These are phyloP conservation scores for Athalia rosae DNA, from an alignment of 2,888 invertebrate species.

Conservation along the genomic window DNA sequence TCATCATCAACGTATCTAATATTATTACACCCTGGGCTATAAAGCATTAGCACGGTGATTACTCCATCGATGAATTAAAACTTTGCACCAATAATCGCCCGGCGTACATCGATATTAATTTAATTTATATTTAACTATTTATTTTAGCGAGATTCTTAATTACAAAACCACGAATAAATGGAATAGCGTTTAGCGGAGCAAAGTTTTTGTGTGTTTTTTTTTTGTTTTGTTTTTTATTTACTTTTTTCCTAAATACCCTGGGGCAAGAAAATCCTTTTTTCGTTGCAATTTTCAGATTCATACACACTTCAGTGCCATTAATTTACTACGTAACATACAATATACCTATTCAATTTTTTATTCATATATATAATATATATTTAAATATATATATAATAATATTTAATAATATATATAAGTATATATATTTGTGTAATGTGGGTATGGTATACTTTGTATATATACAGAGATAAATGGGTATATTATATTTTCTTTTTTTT, in stretches of 20 bases:
- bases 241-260: neutral
- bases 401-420: slow-evolving; percentile 18
- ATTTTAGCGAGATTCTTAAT: neutral
- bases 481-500: neutral
- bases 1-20: slow-evolving; percentile 49
- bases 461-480: slow-evolving; percentile 16
- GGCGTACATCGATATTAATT: neutral
- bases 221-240: neutral
- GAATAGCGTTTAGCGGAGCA: too few relatives aligned
- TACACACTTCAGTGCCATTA: neutral
- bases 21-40: slow-evolving; percentile 62
- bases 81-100: slow-evolving; percentile 3
- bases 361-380: slow-evolving; percentile 34
- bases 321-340: slow-evolving; percentile 32
- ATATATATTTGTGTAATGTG: slow-evolving; percentile 10
- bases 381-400: slow-evolving; percentile 34
- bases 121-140: neutral
- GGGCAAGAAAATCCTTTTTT: slow-evolving; percentile 16
- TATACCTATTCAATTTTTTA: slow-evolving; percentile 23
- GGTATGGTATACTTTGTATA: neutral
- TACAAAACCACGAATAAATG: too few relatives aligned
- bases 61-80: slow-evolving; percentile 13
- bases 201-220: neutral
- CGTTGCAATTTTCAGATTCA: slow-evolving; percentile 35
- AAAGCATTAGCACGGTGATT: slow-evolving; percentile 50